phyloP scores from a whole-genome alignment of 1,140 invertebrate species.

The Drosophila saltans region DNA sequence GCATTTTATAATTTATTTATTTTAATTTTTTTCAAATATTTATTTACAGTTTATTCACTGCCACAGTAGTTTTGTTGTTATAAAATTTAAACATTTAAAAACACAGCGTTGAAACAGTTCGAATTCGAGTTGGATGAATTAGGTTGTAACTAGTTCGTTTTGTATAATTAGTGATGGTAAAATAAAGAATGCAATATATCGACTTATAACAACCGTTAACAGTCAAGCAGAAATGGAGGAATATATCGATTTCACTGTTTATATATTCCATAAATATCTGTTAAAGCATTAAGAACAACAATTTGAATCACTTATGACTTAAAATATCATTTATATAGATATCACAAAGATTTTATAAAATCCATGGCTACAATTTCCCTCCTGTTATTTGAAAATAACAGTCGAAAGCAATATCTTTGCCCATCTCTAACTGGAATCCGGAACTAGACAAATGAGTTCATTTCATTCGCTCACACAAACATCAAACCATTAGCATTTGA shows the following conservation, averaged over 20 bases:
- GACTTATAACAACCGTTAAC: not conserved
- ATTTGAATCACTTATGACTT: not conserved
- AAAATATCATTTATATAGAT: too few species aligned
- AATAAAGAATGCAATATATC: not conserved
- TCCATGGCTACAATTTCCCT: not conserved
- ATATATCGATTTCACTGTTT: too few species aligned
- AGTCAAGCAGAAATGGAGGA: too few species aligned
- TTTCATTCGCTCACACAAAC: not conserved
- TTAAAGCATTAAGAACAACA: too few species aligned
- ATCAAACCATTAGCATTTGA: constrained; percentile 14
- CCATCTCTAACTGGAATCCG: constrained; percentile 1
- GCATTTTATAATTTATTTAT: constrained; percentile 27
- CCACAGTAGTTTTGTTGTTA: not conserved
- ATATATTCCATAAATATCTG: too few species aligned
- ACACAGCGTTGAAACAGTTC: not conserved
- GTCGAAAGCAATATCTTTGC: not conserved
- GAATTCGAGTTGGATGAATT: not conserved
- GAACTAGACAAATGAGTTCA: constrained; percentile 1
- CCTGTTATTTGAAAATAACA: not conserved
- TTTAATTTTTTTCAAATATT: not conserved
- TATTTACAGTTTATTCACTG: not conserved
- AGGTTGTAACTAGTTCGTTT: not conserved
- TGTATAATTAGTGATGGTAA: not conserved
- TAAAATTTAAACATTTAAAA: constrained; percentile 1
- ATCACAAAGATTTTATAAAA: not conserved